Conservation (phyloP, 2,113 vertebrate species). For the Naja naja region DNA sequence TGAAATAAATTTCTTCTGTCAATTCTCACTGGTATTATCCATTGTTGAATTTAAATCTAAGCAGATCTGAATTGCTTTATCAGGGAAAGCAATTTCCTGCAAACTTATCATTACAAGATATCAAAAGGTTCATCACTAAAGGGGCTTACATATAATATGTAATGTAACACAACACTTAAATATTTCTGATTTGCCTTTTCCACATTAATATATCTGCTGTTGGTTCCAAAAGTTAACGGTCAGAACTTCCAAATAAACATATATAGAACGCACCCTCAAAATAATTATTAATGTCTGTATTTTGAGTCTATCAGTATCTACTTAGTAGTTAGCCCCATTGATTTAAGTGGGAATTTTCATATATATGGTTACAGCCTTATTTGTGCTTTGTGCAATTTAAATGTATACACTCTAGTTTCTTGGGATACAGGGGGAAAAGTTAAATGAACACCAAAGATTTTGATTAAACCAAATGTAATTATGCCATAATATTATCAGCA, state of each 20-base stretch:
- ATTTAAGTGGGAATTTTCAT: not conserved
- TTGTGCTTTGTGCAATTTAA: not conserved
- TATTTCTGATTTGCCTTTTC: not conserved
- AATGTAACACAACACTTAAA: not conserved
- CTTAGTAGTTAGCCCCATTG: not conserved
- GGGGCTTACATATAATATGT: not conserved
- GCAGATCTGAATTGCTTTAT: not conserved
- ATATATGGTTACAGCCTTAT: not conserved
- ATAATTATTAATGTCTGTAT: not conserved
- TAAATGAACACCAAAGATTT: not conserved
- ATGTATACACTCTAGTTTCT: not conserved
- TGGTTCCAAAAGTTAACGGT: not conserved
- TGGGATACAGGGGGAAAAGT: not conserved
- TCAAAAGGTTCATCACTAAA: not conserved
- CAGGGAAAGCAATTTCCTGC: not conserved
- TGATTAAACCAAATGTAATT: not conserved
- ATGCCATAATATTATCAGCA: not conserved
- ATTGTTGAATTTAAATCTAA: not conserved
- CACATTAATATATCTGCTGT: not conserved
- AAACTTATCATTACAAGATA: not conserved
- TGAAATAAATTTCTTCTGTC: not conserved
- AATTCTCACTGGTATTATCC: not conserved
- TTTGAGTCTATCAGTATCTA: not conserved
- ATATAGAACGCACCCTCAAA: not conserved
- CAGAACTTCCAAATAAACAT: not conserved